phyloP scores from a whole-genome alignment of 2,888 invertebrate genomes.

The Notodonta dromedarius region DNA sequence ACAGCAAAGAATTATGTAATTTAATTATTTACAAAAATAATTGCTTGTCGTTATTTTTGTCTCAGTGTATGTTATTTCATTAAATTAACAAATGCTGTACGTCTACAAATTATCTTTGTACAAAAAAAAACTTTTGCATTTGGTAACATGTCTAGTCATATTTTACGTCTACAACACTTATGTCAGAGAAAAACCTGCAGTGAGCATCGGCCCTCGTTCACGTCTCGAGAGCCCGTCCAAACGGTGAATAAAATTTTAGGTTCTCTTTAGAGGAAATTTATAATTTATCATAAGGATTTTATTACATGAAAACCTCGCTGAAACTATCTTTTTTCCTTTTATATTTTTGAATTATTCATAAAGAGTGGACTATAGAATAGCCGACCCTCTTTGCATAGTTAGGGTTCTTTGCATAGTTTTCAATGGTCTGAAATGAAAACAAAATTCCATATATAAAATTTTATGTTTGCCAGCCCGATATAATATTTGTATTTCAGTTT shows the following conservation, averaged over 20 bases:
- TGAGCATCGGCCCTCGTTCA: slow-evolving; percentile 73
- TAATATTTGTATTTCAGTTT: neutral
- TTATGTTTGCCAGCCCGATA: slow-evolving; percentile 8
- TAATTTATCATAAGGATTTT: slow-evolving; percentile 42
- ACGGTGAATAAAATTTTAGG: slow-evolving; percentile 66
- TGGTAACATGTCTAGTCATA: slow-evolving; percentile 40
- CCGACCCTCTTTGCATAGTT: slow-evolving; percentile 1
- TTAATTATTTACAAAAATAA: too few relatives aligned
- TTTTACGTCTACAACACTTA: slow-evolving; percentile 45
- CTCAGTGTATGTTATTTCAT: too few relatives aligned
- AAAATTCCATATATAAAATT: neutral
- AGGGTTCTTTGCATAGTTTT: neutral
- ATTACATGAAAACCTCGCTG: slow-evolving; percentile 15
- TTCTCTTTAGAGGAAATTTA: slow-evolving; percentile 53
- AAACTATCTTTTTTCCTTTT: slow-evolving; percentile 15
- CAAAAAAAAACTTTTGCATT: slow-evolving; percentile 13
- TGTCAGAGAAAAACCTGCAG: slow-evolving; percentile 70
- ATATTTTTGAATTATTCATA: slow-evolving; percentile 13
- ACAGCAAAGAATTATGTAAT: too few relatives aligned
- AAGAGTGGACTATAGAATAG: neutral
- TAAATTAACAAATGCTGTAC: too few relatives aligned
- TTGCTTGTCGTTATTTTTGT: too few relatives aligned
- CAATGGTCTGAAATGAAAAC: neutral
- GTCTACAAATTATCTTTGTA: too few relatives aligned
- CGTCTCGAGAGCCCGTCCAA: slow-evolving; percentile 61